Evolutionary conservation across 2,888 invertebrate genomes (phyloP), one percentile per base, ranked within the genome.

Genomic region (Athrips mouffetella): DNA sequence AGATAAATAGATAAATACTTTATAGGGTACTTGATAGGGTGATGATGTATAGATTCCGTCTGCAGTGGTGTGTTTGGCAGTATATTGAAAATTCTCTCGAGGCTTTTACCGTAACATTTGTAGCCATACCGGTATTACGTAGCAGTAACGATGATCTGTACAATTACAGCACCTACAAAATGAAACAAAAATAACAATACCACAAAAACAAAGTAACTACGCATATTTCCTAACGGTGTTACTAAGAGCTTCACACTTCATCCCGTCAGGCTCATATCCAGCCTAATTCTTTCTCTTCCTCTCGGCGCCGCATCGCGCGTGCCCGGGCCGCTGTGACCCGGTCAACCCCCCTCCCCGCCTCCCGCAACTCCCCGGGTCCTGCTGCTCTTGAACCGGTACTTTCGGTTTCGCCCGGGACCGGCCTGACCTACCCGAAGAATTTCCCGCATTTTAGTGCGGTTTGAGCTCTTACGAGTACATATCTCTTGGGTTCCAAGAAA

Each of bases 361-460:
- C 56, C 65, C 52, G 33, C 29, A 16, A 7, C 11, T 21, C 30
- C 39, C 37, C 30, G 30, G 7, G 37, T 31, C 45, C 27, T 18
- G 18, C 4, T 79, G 82, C 77, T 72, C 80, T 82, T 80, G 82
- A 82, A 82, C 80, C 73, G 76, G 75, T 75, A 74, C 63, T 66
- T 67, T 78, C 81, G 80, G 53, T 69, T 81, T 82, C 81, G 63
- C 63, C 63, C 64, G 73, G 73, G 73, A 73, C 52, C 55, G 60
- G 67, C 76, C 72, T 79, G 80, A 80, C 80, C 79, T 80, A 80
- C 79, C 80, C 77, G 66, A 80, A 76, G 70, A 57, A 50, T 20
- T 8, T 15, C 2, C 20, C 3, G 35, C n/a, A 18, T 29, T 8
- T 18, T 7, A 39, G 18, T 37, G 3, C 8, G 23, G 23, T 40